Evolutionary conservation across 2,888 invertebrate species (phyloP), one percentile per base, ranked within the genome.

Genomic region (Sicus ferrugineus): DNA sequence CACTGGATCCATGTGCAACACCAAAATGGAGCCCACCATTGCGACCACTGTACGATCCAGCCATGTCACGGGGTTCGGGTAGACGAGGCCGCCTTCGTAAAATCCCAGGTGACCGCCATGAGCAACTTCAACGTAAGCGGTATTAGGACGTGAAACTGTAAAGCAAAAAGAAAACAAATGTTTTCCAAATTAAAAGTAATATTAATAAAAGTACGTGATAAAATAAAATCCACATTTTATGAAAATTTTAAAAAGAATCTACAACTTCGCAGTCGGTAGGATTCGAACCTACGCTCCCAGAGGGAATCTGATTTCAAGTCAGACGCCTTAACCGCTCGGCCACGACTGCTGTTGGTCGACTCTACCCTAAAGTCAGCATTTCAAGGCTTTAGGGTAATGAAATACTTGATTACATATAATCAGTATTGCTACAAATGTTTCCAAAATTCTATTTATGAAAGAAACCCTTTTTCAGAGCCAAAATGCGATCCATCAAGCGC

Each of bases 81-180:
- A 92, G 1, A 96, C 81, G 30, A 92, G 85, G 21, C 95, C 95
- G 11, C 96, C 96, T 86, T 97, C 97, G 83, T 96, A 96, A 86
- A 95, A 97, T 23, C 97, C 97, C 74, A 97, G 88, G 86, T 97
- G 97, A 3, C 97, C 97, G 14, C 97, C 97, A 83, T 97, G 96
- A 11, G 94, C 91, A 28, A 95, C 86, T 82, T 94, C 92, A 68
- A 96, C 86, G 80, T 92, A 95, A 76, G 95, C 88, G 3, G 89
- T 87, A 77, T 91, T 91, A 63, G 88, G 88, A 70, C 89, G 89
- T 9, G 89, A 89, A 75, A 87, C 94, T 94, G 82, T 82, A 80
- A 77, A 14, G 1, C 77, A 16, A 61, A 23, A 72, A 74, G 75
- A 62, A 23, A 67, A 69, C 58, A 65, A 52, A 11, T n/a, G n/a